A percentile compares a stretch with the other conserved stretches of the same genome.
These are phyloP conservation scores for Lithophane leautieri DNA, from an alignment of 2,888 invertebrate genomes.

Conservation along the genomic window DNA sequence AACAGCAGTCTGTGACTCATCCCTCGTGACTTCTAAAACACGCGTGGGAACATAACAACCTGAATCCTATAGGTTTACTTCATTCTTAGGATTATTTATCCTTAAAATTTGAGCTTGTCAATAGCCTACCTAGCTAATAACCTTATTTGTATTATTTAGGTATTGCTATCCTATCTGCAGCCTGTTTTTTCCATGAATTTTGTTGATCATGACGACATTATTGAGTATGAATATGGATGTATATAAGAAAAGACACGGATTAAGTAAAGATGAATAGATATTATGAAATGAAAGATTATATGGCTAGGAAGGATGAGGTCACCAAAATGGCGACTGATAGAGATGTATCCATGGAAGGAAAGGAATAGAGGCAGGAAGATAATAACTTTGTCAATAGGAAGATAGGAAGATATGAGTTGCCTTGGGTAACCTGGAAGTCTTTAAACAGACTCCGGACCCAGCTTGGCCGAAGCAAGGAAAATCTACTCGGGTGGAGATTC, in stretches of 20 bases:
- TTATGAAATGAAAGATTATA: neutral
- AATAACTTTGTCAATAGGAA: neutral
- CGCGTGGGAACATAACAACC: conserved; percentile 46
- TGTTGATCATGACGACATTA: neutral
- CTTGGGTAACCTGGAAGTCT: no score
- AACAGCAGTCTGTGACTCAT: conserved; percentile 47
- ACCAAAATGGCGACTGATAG: neutral
- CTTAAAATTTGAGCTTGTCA: conserved; percentile 14
- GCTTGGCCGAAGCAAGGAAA: no score
- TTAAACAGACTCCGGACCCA: no score
- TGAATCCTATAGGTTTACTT: conserved; percentile 14
- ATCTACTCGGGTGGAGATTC: no score
- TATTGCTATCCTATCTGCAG: neutral
- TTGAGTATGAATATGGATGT: neutral
- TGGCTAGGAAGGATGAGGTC: neutral
- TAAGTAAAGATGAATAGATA: neutral
- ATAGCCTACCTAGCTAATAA: conserved; percentile 1
- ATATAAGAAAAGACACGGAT: neutral
- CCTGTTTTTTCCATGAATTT: neutral
- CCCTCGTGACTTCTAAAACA: conserved; percentile 23
- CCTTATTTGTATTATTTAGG: neutral
- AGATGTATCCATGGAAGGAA: neutral
- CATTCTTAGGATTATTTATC: conserved; percentile 9
- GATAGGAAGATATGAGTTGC: no score
- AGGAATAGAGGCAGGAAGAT: neutral